A percentile compares a stretch with the other conserved stretches of the same genome.
Evolutionary conservation across 2,113 vertebrate species (phyloP).

Genomic region (Tylochromis polylepis): DNA sequence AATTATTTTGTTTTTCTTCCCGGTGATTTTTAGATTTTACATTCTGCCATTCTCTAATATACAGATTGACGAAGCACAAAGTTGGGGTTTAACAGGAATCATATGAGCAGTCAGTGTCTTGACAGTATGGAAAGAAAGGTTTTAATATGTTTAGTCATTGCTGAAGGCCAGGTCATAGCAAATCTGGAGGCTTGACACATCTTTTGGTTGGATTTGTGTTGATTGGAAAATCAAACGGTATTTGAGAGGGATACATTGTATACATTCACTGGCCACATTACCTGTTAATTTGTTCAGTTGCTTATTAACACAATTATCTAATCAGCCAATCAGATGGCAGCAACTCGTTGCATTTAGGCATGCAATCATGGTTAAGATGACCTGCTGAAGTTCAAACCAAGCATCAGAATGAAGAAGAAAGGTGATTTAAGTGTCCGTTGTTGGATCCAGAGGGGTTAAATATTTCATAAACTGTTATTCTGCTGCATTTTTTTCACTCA

Average conservation of each 20-base stretch:
- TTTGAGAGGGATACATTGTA: neutral
- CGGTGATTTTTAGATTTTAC: constrained; percentile 11
- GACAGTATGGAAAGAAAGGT: neutral
- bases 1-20: constrained; percentile 50
- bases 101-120: neutral
- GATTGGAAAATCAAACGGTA: neutral
- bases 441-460: neutral
- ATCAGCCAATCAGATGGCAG: neutral
- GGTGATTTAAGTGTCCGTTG: neutral
- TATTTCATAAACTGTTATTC: neutral
- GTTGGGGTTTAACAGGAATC: constrained; percentile 11
- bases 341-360: neutral
- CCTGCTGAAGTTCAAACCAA: neutral
- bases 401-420: neutral
- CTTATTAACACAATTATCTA: neutral
- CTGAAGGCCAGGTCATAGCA: neutral
- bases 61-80: constrained; percentile 34
- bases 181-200: neutral
- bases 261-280: neutral
- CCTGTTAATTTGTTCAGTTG: neutral
- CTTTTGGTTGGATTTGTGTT: neutral
- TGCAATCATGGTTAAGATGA: neutral
- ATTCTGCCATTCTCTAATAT: constrained; percentile 18
- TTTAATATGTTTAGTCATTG: neutral
- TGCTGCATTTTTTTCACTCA: neutral